Evolutionary conservation across 2,113 vertebrate genomes (phyloP), one percentile per base, ranked within the genome.

Genomic region (Atrichornis clamosus): DNA sequence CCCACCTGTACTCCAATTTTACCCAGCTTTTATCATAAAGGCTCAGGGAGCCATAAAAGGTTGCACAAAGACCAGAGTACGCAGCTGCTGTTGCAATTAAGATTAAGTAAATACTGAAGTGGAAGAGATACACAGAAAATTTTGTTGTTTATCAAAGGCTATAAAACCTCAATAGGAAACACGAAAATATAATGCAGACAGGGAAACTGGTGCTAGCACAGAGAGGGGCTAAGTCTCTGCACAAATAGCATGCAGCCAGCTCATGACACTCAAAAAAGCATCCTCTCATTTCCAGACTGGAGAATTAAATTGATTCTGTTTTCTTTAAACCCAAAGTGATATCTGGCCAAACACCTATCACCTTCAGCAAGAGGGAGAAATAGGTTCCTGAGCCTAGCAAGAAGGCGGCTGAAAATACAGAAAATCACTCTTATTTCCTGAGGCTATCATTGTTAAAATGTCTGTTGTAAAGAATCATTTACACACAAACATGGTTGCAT

Each of bases 271-370:
- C 44, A 30, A 24, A 50, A 23, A 30, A n/a, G 15, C 21, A 86
- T 20, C 28, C 21, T 0, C 0, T 1, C 1, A 0, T 74, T 84
- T 77, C 55, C 60, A 81, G 41, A 65, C 11, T 1, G 3, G 24
- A 17, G 13, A 39, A 23, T 35, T 13, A n/a, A 15, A n/a, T 1
- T 17, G 42, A 80, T 58, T 56, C 28, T 41, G 39, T 27, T 42
- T 49, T 49, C 42, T 42, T 55, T 47, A 44, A 93, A 70, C 11
- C 3, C 47, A 30, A 23, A 77, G n/a, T 27, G 23, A 15, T 19
- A 26, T 26, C 59, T 4, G 5, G 33, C 17, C 49, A 65, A 80
- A 59, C 6, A 65, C 2, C 8, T 12, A n/a, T 11, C 50, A 69
- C 13, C 32, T 65, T 77, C 72, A 90, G 59, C 35, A 39, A 58